phyloP scores from a whole-genome alignment of 2,797 vertebrate genomes.

The Liasis olivaceus region DNA sequence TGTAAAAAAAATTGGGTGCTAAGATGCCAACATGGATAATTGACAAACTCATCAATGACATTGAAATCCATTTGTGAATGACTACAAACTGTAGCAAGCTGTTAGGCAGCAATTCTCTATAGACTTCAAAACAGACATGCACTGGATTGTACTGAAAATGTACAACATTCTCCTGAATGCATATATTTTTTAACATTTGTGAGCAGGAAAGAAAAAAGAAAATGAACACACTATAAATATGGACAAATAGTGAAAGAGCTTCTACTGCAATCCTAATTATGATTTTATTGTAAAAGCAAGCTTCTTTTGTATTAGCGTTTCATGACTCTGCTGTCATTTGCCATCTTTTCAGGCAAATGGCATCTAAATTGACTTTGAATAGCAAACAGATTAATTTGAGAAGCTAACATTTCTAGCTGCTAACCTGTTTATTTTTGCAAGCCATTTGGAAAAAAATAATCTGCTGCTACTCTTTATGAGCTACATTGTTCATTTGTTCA shows the following conservation, averaged over 20 bases:
- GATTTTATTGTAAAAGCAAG: conserved; percentile 34
- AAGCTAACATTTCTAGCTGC: background rate
- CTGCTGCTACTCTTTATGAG: conserved; percentile 15
- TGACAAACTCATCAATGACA: background rate
- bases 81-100: background rate
- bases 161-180: background rate
- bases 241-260: background rate
- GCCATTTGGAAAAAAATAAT: conserved; percentile 21
- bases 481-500: conserved; percentile 24
- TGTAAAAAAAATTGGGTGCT: background rate
- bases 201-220: background rate
- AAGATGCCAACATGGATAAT: conserved; percentile 1
- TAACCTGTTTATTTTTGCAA: conserved; percentile 21
- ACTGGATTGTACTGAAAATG: background rate
- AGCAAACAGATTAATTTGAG: background rate
- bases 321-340: background rate
- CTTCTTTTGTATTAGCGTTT: conserved; percentile 26
- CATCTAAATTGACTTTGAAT: conserved; percentile 15
- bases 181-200: background rate
- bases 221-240: background rate
- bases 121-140: background rate
- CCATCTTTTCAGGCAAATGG: conserved; percentile 18
- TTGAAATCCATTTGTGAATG: background rate
- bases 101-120: background rate
- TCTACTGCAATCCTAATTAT: conserved; percentile 10